Base-by-base conservation (phyloP, 53 echinoderm and acorn worm genomes). In the Actinopyga echinites region DNA sequence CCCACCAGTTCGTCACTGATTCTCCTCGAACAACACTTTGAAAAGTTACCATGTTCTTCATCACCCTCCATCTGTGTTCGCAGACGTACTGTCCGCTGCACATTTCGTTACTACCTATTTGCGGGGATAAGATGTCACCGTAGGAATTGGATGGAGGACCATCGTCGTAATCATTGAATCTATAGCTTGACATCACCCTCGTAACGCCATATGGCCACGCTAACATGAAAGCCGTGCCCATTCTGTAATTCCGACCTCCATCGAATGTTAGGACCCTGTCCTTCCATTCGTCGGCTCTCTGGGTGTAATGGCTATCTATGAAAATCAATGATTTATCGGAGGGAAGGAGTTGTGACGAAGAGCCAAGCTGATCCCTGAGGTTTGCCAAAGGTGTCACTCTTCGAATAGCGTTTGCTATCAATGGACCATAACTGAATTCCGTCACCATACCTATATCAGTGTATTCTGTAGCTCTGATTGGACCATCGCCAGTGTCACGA, bases 261-360 rank as follows among this genome's bases (percentile, higher is more conserved):
- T 78, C 65, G 83, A 85, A 85, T 1, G 93, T 88, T 5, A 96
- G 60, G 52, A 92, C 83, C n/a, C 57, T 35, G 8, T 93, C 93
- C 23, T 79, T 91, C 23, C 91, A 91, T 6, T 93, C 93, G 30
- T 96, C 90, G 24, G 85, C 91, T 5, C 96, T 74, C 67, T 96
- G 93, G 82, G 93, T 96, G 80, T 96, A 93, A 53, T 96, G 96
- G 85, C 93, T 96, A 79, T 96, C 93, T 69, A 96, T 65, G 33
- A 96, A 96, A 1, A 88, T 89, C 4, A 96, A 23, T 20, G 96
- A 82, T 21, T 64, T 57, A 44, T 79, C 81, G 13, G 87, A 83
- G 17, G 66, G 71, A 21, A 93, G 53, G 21, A 93, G 63, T 13
- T 63, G 28, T 63, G 31, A 63, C n/a, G 63, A 63, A 63, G 63